These are phyloP conservation scores for Muscidifurax raptorellus DNA, from an alignment of 1,140 invertebrate species.

Conservation along the genomic window DNA sequence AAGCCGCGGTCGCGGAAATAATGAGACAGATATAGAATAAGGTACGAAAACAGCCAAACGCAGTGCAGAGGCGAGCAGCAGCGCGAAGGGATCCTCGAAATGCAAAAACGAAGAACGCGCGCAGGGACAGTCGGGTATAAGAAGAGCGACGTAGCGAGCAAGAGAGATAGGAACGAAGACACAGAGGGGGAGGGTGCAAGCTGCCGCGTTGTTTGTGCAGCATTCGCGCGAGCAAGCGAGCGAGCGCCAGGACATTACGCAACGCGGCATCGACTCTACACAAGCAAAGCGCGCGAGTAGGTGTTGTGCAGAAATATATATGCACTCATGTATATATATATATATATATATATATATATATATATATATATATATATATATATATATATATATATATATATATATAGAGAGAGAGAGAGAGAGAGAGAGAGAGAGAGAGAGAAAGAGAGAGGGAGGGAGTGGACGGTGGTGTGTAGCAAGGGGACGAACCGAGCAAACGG, in stretches of 20 bases:
- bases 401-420: too few species aligned
- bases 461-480: constrained; percentile 6
- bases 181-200: neutral
- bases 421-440: too few species aligned
- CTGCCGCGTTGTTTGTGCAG: constrained; percentile 7
- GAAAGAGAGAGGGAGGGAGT: too few species aligned
- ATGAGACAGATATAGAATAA: constrained; percentile 35
- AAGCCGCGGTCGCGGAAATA: constrained; percentile 22
- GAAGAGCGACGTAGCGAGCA: neutral
- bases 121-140: neutral
- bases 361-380: too few species aligned
- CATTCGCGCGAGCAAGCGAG: neutral
- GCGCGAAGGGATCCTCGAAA: constrained; percentile 29
- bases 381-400: too few species aligned
- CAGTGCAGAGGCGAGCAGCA: neutral
- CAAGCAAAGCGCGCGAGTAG: neutral
- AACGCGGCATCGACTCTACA: constrained; percentile 40
- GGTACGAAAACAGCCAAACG: constrained; percentile 17
- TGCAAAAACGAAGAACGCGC: constrained; percentile 20
- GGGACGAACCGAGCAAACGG: constrained; percentile 63
- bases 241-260: constrained; percentile 46
- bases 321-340: too few species aligned
- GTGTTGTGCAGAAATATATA: neutral
- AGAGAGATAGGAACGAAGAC: neutral
- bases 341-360: too few species aligned